These are phyloP conservation scores for Scaptomyza montana DNA, from an alignment of 1,140 invertebrate species.

Conservation along the genomic window DNA sequence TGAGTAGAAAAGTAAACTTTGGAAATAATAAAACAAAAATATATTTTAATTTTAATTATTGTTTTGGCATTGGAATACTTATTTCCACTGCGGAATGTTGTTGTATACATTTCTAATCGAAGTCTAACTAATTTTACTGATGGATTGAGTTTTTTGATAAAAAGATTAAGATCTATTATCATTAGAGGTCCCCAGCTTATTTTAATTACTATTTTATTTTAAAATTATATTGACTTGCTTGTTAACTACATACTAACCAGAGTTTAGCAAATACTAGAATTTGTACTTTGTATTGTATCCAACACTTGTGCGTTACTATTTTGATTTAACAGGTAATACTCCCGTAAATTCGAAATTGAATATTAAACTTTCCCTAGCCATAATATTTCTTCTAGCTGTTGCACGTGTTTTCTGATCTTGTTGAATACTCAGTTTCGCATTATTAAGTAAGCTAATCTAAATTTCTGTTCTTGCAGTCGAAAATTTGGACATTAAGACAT, in stretches of 20 bases:
- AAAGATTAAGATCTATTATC: neutral
- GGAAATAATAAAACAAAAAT: no score
- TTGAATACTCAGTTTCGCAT: neutral
- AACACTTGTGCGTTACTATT: conserved; percentile 9
- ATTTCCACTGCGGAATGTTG: no score
- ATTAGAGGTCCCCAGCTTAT: neutral
- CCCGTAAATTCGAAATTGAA: conserved; percentile 32
- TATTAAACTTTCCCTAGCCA: conserved; percentile 40
- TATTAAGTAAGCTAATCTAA: neutral
- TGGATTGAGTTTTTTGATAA: no score
- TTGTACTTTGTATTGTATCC: conserved; percentile 18
- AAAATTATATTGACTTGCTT: neutral
- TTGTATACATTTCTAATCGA: no score
- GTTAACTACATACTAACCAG: conserved; percentile 60
- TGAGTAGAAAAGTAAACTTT: no score
- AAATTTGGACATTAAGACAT: conserved; percentile 69
- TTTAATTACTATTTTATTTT: neutral
- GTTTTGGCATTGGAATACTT: no score
- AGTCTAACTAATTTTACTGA: no score
- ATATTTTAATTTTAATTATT: no score
- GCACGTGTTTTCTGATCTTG: conserved; percentile 31
- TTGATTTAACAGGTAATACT: neutral
- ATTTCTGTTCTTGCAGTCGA: conserved; percentile 61
- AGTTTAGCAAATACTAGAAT: conserved; percentile 31
- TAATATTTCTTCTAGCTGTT: conserved; percentile 39